Evolutionary conservation across 2,888 invertebrate species (phyloP), one percentile per base, ranked within the genome.

Genomic region (Atrina japonica): DNA sequence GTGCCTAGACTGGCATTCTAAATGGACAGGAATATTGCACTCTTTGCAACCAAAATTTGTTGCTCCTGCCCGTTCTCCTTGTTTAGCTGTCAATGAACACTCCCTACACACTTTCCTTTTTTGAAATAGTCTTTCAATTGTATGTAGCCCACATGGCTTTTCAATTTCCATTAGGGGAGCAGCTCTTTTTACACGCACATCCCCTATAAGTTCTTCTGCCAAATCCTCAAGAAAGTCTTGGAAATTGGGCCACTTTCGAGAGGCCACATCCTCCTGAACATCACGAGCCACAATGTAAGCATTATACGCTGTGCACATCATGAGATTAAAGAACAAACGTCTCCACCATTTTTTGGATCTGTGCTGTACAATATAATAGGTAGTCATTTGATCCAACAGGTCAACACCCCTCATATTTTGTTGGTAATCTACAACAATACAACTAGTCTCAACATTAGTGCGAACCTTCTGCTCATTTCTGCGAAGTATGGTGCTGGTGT

Each of bases 301-400:
- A 41, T 66, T 71, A 25, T 56, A 35, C 1, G 56, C 68, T 6
- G 25, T 3, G 1, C 21, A 41, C 41, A 60, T 56, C 65, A 66
- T 25, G 0, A 67, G 27, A 25, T 64, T 55, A 21, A 64, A 66
- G 58, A 75, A 70, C 1, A 70, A 21, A 2, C 58, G 16, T n/a
- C 41, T 21, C 70, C 67, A 75, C 75, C 72, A 75, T 29, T 75
- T 69, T 23, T 58, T 65, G 0, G 64, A 59, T 45, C 61, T 55
- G 14, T 52, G 66, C 1, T 63, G 23, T 16, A 71, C 16, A 16
- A 65, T 45, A 45, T 70, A 64, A 50, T 70, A 70, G 9, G 50
- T 58, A 40, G 58, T 23, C 50, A 66, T 65, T 47, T 69, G 69
- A 40, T 73, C 69, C 18, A 14, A 53, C 11, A 66, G 41, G 29